These are phyloP conservation scores for Nibea coibor DNA, from an alignment of 2,113 vertebrate genomes.

Conservation along the genomic window DNA sequence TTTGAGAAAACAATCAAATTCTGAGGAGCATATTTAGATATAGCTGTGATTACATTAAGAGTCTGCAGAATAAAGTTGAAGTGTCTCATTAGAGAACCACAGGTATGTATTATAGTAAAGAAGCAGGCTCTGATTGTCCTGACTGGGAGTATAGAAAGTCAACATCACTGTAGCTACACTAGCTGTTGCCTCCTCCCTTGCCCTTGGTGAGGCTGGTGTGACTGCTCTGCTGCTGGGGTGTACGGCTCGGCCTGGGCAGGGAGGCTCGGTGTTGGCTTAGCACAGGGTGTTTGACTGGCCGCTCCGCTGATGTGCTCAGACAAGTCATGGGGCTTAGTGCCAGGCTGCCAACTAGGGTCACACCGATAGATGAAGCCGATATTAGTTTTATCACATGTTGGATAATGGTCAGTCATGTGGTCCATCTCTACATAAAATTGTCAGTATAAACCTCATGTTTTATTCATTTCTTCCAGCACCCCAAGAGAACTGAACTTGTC, in stretches of 20 bases:
- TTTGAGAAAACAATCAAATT: not conserved
- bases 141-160: not conserved
- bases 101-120: not conserved
- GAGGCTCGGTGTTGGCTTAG: slow-evolving; percentile 33
- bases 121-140: not conserved
- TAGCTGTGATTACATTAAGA: not conserved
- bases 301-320: slow-evolving; percentile 74
- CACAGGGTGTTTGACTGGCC: slow-evolving; percentile 62
- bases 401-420: not conserved
- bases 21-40: not conserved
- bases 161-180: not conserved
- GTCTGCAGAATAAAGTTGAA: not conserved
- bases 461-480: not conserved
- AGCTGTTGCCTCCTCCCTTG: slow-evolving; percentile 33
- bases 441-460: not conserved
- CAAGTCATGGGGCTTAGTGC: slow-evolving; percentile 59
- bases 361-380: slow-evolving; percentile 20
- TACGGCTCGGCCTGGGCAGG: slow-evolving; percentile 12
- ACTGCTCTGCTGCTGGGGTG: slow-evolving; percentile 48
- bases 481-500: not conserved
- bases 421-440: not conserved
- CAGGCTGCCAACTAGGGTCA: slow-evolving; percentile 24
- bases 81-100: not conserved
- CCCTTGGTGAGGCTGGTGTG: slow-evolving; percentile 71
- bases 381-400: not conserved